Conservation (phyloP, 2,888 invertebrate genomes). For the Caradrina clavipalpis region DNA sequence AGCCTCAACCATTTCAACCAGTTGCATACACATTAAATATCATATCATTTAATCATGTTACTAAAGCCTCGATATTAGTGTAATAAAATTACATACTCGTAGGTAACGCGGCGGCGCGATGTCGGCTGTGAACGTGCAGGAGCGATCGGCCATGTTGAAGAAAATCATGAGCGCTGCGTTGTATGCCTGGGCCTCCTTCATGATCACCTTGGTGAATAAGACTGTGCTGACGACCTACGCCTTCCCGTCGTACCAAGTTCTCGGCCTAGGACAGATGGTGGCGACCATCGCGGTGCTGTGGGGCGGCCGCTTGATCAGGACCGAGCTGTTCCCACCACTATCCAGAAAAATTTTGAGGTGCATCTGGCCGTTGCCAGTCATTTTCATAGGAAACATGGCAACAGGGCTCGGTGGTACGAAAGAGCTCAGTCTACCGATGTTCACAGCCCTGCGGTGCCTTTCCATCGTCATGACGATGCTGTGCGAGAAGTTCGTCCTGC, state of each 20-base stretch:
- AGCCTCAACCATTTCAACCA: background rate
- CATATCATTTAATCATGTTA: slow-evolving; percentile 57
- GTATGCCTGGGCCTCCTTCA: slow-evolving; percentile 97
- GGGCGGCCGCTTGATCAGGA: slow-evolving; percentile 92
- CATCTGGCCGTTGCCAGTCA: slow-evolving; percentile 98
- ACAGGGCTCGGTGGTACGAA: slow-evolving; percentile 99
- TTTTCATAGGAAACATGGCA: slow-evolving; percentile 98
- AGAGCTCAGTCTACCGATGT: slow-evolving; percentile 98
- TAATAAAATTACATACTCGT: slow-evolving; percentile 57
- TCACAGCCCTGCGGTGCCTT: slow-evolving; percentile 98
- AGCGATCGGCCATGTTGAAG: slow-evolving; percentile 84
- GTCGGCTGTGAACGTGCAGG: slow-evolving; percentile 65
- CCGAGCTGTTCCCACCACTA: slow-evolving; percentile 94
- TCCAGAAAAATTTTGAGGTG: slow-evolving; percentile 93
- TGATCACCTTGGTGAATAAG: slow-evolving; percentile 99
- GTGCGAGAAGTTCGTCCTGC: slow-evolving; percentile 97
- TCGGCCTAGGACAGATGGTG: slow-evolving; percentile 98
- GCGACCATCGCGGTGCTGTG: slow-evolving; percentile 96
- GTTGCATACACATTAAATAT: background rate
- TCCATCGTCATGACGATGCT: slow-evolving; percentile 99
- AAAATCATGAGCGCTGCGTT: slow-evolving; percentile 95
- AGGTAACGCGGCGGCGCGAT: slow-evolving; percentile 38
- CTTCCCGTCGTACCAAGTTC: slow-evolving; percentile 97
- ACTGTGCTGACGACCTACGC: slow-evolving; percentile 97
- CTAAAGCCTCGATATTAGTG: slow-evolving; percentile 56